Evolutionary conservation across 2,888 invertebrate genomes (phyloP), one percentile per base, ranked within the genome.

Genomic region (Hipparchia semele): DNA sequence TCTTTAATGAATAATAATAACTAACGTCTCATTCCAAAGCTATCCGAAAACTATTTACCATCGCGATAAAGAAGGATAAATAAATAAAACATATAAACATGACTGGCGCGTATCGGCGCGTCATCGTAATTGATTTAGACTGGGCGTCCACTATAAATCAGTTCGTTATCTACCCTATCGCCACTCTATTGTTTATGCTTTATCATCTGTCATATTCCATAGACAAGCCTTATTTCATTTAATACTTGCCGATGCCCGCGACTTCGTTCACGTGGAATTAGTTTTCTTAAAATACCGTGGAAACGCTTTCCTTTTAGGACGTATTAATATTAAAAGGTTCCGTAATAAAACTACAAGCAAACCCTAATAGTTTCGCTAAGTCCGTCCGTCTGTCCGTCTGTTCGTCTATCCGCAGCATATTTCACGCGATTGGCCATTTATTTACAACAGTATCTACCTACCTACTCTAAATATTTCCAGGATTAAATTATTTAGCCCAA

Each of bases 131-230:
- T 90, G 90, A 91, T 91, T 88, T 84, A 87, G 86, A 82, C 80
- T 82, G 79, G 76, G 79, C 79, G 75, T 75, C 80, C 80, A 81
- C 86, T 79, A 91, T 92, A 90, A 90, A 90, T 92, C 91, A 89
- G 78, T 73, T 77, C 82, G 76, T 83, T 91, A 91, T 91, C 91
- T 84, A 79, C 75, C 80, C 83, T 88, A 91, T 89, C 90, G 84
- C 82, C 83, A 82, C 82, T 84, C 87, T 81, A 89, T 90, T 91
- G 90, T 91, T 87, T 90, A 87, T 87, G 87, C 85, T 83, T 81
- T 84, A 84, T 88, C 89, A 86, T 90, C 85, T 85, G 89, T 91
- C 90, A 90, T 84, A 80, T 74, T 72, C 70, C 76, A 81, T 80
- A 80, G 80, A 80, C 80, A 80, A 79, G 76, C 74, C 76, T 77